Evolutionary conservation across 37 sponge, comb jelly and placozoan genomes (phyloP), one percentile per base, ranked within the genome.

Genomic region (Cliona cf. orientalis): DNA sequence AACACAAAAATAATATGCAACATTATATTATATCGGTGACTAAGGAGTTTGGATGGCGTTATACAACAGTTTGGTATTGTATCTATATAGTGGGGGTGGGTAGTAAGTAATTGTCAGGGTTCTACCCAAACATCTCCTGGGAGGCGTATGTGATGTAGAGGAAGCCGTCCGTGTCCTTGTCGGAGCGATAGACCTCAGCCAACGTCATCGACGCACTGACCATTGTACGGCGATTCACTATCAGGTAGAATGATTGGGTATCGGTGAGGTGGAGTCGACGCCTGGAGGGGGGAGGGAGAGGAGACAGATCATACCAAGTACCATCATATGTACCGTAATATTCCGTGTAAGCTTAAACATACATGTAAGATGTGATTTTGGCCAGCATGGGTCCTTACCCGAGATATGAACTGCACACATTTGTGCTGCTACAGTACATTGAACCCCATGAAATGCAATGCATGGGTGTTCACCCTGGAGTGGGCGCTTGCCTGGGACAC

Each of bases 91-190:
- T n/a, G n/a, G n/a, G n/a, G n/a, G n/a, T n/a, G n/a, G n/a, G 17
- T 49, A 49, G 9, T 17, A n/a, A n/a, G 31, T 63, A 63, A 9
- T n/a, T 63, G 17, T 70, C 9, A 11, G 9, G n/a, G 9, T 32
- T 26, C 76, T 36, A 96, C 31, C 97, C 97, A 80, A 94, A 97
- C 65, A 81, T 84, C 46, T 97, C 97, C 41, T 97, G 97, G 11
- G 97, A 94, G 58, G 95, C 92, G 58, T 94, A 97, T 41, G 79
- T 79, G 65, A 94, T 89, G 84, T 97, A 97, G 4, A 97, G 73
- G 69, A 97, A 97, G 40, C 97, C 97, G 56, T 97, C 97, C 0
- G 78, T 56, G 57, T 97, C 97, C 71, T 83, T 89, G 65, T 94
- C 93, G 23, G 68, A 39, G n/a, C 74, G 55, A 72, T 97, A 97